Base-by-base conservation (phyloP, 2,888 invertebrate species). In the Hipparchia sbordonii region DNA sequence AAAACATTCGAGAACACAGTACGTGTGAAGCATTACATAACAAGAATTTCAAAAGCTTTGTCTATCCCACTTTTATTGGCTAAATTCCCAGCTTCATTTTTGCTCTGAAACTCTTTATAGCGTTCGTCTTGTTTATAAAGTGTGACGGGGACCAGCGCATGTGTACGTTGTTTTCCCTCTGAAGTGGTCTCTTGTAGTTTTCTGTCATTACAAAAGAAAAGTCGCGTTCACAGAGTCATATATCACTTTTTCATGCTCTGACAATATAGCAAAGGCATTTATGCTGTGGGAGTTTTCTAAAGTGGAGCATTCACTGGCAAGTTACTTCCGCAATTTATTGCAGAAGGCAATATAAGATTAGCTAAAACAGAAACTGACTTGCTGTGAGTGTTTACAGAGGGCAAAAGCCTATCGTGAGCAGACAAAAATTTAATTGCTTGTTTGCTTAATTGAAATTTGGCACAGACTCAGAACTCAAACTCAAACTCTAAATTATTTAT, bases 21-120 rank as follows among this genome's bases (percentile, higher is more conserved):
- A 78, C 79, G 83, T 84, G 82, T 84, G 83, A 87, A 84, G 85
- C 83, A 84, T 84, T 78, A 79, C 75, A 75, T 74, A 79, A 85
- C 82, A 82, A 78, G 82, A 85, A 83, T 85, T 84, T 82, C 82
- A 81, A 80, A 78, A 81, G 81, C 82, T 81, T 85, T 84, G 82
- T 85, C 80, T 84, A 70, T 76, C 77, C 80, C 79, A 82, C 66
- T 61, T 83, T 86, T 88, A 86, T 88, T 87, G 86, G 84, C 84
- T 79, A 79, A 86, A 85, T 81, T 87, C 81, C 76, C 82, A 82
- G 83, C 85, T 82, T 82, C 81, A 81, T 86, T 87, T 87, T 85
- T 83, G 76, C 73, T 74, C 72, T 72, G 72, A 60, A 74, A 72
- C 74, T 76, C 75, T 77, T 77, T 77, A 72, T 73, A 74, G 67